Base-by-base conservation (phyloP, 2,888 invertebrate species). In the Torymus aiolomorphi region DNA sequence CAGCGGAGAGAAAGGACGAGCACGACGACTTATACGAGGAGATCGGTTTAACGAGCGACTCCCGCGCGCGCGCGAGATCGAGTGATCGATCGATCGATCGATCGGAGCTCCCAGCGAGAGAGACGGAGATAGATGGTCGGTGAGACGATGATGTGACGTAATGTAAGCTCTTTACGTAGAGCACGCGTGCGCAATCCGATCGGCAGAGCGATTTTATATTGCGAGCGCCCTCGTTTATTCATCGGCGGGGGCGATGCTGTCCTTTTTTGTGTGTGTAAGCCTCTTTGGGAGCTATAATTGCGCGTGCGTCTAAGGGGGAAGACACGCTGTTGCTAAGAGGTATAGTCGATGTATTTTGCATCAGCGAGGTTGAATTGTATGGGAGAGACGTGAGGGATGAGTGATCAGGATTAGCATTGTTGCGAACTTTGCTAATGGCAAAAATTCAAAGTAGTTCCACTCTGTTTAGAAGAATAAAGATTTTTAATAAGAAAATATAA, bases 91-190 rank as follows among this genome's bases (percentile, higher is more conserved):
- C 71, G 78, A 77, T 69, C 67, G 71, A 31, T 4, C 62, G 62
- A 66, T 76, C 70, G 76, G 12, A 61, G 52, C 10, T 16, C 12
- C 18, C 42, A 52, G 13, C 51, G 62, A 52, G 74, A 13, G 14
- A 52, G 67, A 65, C 69, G 65, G 56, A 72, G 81, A 78, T 42
- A 65, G 74, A 80, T 77, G 70, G 70, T 3, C 54, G 42, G 16
- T 16, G 52, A 20, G 20, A 74, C 71, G 65, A 81, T 71, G 71
- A 81, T 73, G 76, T 73, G 73, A 79, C 79, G 81, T 79, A 78
- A 81, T 76, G 67, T 73, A 81, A 79, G 81, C 78, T 72, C 59
- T 66, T 76, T 72, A 76, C 31, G 76, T 72, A 31, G 42, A 13
- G 14, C 12, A 16, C 13, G 51, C 11, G 56, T n/a, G 52, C 24